These are phyloP conservation scores for Psettodes erumei DNA, from an alignment of 2,113 vertebrate species.

Conservation along the genomic window DNA sequence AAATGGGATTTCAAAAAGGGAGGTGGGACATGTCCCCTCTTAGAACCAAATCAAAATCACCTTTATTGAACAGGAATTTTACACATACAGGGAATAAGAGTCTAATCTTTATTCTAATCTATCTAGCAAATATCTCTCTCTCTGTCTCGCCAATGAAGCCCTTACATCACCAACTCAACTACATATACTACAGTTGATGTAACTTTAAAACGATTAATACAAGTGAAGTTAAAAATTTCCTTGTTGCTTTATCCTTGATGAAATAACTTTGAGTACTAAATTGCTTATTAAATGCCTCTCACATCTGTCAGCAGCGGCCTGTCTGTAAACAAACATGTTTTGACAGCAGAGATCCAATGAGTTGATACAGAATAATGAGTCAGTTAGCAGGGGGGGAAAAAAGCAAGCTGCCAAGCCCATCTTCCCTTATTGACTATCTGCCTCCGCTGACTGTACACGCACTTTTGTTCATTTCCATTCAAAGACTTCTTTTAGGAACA, in stretches of 20 bases:
- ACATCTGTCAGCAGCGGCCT: constrained; percentile 58
- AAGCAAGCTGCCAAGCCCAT: constrained; percentile 41
- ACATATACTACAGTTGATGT: background rate
- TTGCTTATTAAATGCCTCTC: constrained; percentile 61
- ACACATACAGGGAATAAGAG: background rate
- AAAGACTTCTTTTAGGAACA: constrained; percentile 30
- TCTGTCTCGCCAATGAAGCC: too few species aligned
- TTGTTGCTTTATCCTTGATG: constrained; percentile 22
- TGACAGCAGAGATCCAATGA: constrained; percentile 65
- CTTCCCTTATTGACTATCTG: constrained; percentile 63
- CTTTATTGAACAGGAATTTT: background rate
- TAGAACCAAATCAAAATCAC: too few species aligned
- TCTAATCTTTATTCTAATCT: too few species aligned
- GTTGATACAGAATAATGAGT: constrained; percentile 72
- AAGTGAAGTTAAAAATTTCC: constrained; percentile 16
- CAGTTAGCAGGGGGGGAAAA: constrained; percentile 39
- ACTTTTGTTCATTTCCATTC: constrained; percentile 54
- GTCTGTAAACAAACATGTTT: constrained; percentile 70
- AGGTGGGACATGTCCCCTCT: background rate
- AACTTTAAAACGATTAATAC: background rate
- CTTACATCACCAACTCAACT: background rate
- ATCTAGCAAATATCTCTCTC: too few species aligned
- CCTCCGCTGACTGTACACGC: constrained; percentile 31
- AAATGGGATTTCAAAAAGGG: background rate
- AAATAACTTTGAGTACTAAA: constrained; percentile 41